Conservation (phyloP, 1,140 invertebrate species). For the Neodiprion virginianus region DNA sequence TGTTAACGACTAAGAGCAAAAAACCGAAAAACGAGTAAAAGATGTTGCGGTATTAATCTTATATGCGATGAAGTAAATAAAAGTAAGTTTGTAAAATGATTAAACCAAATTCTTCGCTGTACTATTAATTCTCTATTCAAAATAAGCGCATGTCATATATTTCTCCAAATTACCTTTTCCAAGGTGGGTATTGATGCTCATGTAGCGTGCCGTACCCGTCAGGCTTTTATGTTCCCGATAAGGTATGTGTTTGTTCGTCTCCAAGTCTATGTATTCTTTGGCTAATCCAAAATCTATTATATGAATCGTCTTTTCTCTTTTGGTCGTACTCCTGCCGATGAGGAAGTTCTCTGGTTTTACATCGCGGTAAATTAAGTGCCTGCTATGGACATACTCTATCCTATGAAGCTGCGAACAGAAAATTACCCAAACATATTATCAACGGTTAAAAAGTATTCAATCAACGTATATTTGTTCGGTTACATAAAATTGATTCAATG, state of each 20-base stretch:
- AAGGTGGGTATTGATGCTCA: slow-evolving; percentile 99
- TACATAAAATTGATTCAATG: background rate
- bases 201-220: slow-evolving; percentile 97
- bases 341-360: slow-evolving; percentile 99
- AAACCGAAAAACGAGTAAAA: slow-evolving; percentile 11
- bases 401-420: slow-evolving; percentile 81
- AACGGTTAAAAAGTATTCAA: slow-evolving; percentile 14
- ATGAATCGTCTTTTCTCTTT: slow-evolving; percentile 98
- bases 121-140: background rate
- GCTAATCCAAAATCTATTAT: slow-evolving; percentile 99
- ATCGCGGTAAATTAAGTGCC: slow-evolving; percentile 99
- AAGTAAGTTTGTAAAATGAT: background rate
- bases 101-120: too few species aligned
- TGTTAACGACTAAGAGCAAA: slow-evolving; percentile 4
- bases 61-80: slow-evolving; percentile 28
- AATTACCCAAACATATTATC: slow-evolving; percentile 26
- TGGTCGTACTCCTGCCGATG: slow-evolving; percentile 96
- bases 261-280: slow-evolving; percentile 99
- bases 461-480: slow-evolving; percentile 1
- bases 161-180: slow-evolving; percentile 82
- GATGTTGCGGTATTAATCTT: slow-evolving; percentile 15
- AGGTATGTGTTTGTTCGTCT: slow-evolving; percentile 99
- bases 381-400: slow-evolving; percentile 99
- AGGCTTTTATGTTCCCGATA: slow-evolving; percentile 99
- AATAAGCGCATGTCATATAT: slow-evolving; percentile 3